Conservation (phyloP, 2,797 vertebrate genomes). For the Brotula barbata region DNA sequence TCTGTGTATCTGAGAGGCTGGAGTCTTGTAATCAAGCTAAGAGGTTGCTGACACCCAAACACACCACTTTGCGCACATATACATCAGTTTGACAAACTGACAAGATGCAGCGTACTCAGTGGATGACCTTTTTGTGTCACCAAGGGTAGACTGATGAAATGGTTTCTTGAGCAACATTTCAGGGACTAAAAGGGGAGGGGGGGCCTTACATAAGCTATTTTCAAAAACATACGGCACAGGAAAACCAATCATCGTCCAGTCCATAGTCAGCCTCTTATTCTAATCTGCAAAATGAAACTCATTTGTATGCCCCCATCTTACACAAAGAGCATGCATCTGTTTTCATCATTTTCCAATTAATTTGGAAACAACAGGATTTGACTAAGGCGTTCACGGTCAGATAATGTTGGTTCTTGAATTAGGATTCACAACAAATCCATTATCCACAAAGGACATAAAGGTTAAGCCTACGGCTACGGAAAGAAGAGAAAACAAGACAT, state of each 20-base stretch:
- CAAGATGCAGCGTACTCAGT: conserved; percentile 23
- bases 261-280: neutral
- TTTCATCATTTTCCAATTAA: conserved; percentile 3
- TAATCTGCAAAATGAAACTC: neutral
- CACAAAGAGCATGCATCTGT: neutral
- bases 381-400: neutral
- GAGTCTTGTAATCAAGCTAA: conserved; percentile 51
- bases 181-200: too few species aligned
- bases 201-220: neutral
- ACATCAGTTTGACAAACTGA: conserved; percentile 27
- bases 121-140: conserved; percentile 19
- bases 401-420: neutral
- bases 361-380: neutral
- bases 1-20: neutral
- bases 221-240: neutral
- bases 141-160: conserved; percentile 24
- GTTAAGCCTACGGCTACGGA: neutral
- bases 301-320: neutral
- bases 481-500: neutral
- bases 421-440: neutral
- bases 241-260: neutral
- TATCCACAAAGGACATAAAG: neutral
- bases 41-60: conserved; percentile 28
- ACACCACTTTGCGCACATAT: neutral
- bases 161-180: conserved; percentile 1